These are phyloP conservation scores for Trogon surrucura DNA, from an alignment of 2,113 vertebrate species.

Conservation along the genomic window DNA sequence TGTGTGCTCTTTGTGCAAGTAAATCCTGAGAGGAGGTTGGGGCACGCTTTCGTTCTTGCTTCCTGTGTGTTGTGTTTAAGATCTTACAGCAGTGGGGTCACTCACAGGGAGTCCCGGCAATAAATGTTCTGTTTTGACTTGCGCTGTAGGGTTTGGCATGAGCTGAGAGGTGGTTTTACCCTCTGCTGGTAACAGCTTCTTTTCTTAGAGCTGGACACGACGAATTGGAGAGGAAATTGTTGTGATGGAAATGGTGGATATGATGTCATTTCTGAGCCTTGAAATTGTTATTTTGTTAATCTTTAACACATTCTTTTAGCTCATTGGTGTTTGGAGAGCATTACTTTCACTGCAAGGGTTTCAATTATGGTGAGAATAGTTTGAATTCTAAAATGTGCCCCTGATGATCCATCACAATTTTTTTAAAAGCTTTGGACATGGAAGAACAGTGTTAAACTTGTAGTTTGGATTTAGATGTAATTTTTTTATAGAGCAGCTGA, in stretches of 20 bases:
- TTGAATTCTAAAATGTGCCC: slow-evolving; percentile 49
- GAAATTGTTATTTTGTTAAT: background rate
- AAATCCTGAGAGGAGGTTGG: background rate
- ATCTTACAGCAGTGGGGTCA: background rate
- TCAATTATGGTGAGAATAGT: slow-evolving; percentile 15
- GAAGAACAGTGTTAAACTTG: slow-evolving; percentile 73
- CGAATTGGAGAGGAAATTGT: background rate
- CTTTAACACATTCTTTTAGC: background rate
- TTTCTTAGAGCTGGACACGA: background rate
- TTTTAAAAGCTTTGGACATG: slow-evolving; percentile 60
- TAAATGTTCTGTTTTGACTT: background rate
- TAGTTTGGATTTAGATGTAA: slow-evolving; percentile 74
- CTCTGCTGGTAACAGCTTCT: background rate
- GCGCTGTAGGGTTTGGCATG: background rate
- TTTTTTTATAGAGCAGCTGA: slow-evolving; percentile 78
- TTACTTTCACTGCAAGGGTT: slow-evolving; percentile 30
- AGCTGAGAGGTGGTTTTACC: background rate
- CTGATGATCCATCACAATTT: slow-evolving; percentile 65
- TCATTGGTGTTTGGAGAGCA: background rate
- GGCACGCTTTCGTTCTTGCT: background rate
- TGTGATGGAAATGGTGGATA: background rate
- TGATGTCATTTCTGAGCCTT: background rate
- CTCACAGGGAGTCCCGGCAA: background rate
- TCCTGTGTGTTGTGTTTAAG: background rate
- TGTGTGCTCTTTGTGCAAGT: too few relatives aligned